A percentile compares a stretch with the other conserved stretches of the same genome.
These are phyloP conservation scores for Lepeophtheirus salmonis DNA, from an alignment of 1,140 invertebrate genomes.

Conservation along the genomic window DNA sequence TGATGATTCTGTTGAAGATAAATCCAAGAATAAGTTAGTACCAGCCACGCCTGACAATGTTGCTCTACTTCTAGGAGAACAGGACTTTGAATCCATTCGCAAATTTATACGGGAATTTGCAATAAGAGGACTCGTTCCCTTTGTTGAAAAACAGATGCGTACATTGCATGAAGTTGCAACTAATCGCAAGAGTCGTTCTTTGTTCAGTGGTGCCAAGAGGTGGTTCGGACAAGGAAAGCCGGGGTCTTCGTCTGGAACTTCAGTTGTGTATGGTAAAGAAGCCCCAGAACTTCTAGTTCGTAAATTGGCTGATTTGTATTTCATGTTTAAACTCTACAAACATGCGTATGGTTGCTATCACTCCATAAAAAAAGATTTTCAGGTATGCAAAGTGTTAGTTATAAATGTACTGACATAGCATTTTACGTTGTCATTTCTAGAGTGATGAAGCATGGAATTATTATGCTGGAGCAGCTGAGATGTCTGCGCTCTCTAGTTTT, in stretches of 20 bases:
- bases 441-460: constrained; percentile 91
- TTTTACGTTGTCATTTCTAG: constrained; percentile 41
- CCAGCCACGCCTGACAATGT: constrained; percentile 1
- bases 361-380: constrained; percentile 16
- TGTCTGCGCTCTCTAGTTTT: constrained; percentile 78
- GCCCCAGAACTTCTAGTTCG: constrained; percentile 80
- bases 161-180: constrained; percentile 58
- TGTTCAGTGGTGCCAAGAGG: constrained; percentile 78
- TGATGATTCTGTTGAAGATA: not conserved
- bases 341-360: constrained; percentile 46
- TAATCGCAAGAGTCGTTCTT: constrained; percentile 72
- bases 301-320: constrained; percentile 79
- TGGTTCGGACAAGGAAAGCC: constrained; percentile 74
- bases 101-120: constrained; percentile 53
- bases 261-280: constrained; percentile 47
- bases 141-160: constrained; percentile 66
- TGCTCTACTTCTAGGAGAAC: constrained; percentile 41
- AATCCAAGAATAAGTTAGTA: not conserved
- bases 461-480: constrained; percentile 84
- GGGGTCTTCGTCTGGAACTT: constrained; percentile 19
- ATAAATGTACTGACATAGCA: not conserved
- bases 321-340: constrained; percentile 85
- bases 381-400: constrained; percentile 1
- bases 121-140: constrained; percentile 53
- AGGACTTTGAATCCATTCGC: constrained; percentile 64